Conservation (phyloP, 2,797 vertebrate species). For the Pangasius larnaudii region DNA sequence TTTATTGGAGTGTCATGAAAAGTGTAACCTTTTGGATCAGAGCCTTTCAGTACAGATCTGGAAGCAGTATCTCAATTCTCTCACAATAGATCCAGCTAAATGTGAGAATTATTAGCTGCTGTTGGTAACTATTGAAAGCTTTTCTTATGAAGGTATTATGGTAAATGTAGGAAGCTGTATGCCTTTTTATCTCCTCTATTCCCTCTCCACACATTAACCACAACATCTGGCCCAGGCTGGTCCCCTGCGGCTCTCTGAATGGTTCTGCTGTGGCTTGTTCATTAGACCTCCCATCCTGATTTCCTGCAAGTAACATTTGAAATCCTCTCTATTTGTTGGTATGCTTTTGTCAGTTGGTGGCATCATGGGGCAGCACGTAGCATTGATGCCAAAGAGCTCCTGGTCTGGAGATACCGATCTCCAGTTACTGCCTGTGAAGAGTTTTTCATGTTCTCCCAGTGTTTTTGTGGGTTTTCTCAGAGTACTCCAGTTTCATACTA, state of each 20-base stretch:
- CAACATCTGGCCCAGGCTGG: constrained; percentile 19
- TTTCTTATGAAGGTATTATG: background rate
- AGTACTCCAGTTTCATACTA: background rate
- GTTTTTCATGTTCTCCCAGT: background rate
- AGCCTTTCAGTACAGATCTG: background rate
- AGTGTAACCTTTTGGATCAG: background rate
- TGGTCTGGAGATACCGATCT: background rate
- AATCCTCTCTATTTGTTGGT: background rate
- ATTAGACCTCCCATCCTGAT: background rate
- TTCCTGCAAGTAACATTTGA: background rate
- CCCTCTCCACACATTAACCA: constrained; percentile 6
- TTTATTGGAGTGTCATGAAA: constrained; percentile 5
- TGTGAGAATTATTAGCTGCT: background rate
- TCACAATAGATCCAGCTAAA: background rate
- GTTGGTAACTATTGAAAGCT: background rate
- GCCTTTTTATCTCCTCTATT: background rate
- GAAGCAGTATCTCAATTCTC: constrained; percentile 5
- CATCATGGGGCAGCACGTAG: background rate
- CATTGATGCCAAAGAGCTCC: background rate
- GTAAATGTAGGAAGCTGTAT: background rate
- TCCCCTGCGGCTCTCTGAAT: background rate
- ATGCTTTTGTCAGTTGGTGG: constrained; percentile 9
- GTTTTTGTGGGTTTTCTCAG: background rate
- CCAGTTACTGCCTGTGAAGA: background rate
- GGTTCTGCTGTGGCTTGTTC: background rate